These are phyloP conservation scores for Drosophila sordidula DNA, from an alignment of 2,888 invertebrate genomes.

Conservation along the genomic window DNA sequence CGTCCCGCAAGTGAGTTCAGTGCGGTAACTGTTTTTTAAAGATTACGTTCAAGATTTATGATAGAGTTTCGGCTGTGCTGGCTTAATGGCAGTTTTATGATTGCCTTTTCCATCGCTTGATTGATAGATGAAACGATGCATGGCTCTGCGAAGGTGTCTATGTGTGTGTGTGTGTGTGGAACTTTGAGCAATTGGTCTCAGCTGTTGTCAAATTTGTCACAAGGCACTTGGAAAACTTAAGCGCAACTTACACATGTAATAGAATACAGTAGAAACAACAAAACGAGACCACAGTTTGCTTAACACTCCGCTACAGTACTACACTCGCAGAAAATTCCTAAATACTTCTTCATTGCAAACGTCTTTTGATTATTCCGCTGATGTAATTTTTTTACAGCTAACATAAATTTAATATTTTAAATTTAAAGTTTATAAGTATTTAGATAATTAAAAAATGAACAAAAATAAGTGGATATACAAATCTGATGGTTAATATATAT, in stretches of 20 bases:
- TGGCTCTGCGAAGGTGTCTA: conserved; percentile 25
- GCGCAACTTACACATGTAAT: conserved; percentile 77
- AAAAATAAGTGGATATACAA: no score
- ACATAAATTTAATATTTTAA: no score
- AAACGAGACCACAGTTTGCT: not conserved
- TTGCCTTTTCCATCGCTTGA: conserved; percentile 63
- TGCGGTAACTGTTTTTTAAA: conserved; percentile 55
- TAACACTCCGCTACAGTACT: not conserved
- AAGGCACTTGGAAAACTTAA: conserved; percentile 67
- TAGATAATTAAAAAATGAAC: no score
- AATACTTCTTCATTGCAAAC: no score
- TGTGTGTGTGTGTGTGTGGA: conserved; percentile 1
- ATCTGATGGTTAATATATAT: no score
- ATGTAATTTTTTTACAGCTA: no score
- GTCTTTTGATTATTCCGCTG: no score
- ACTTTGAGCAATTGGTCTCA: conserved; percentile 71
- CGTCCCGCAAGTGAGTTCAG: not conserved
- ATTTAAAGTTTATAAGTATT: no score
- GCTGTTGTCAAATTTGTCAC: conserved; percentile 80
- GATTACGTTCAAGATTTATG: conserved; percentile 76
- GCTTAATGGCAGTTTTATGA: conserved; percentile 80
- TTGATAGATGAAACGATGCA: conserved; percentile 68
- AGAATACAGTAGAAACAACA: conserved; percentile 56
- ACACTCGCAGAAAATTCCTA: not conserved
- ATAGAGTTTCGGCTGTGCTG: conserved; percentile 49